A percentile compares a stretch with the other conserved stretches of the same genome.
These are phyloP conservation scores for Vanessa cardui DNA, from an alignment of 2,888 invertebrate species.

Conservation along the genomic window DNA sequence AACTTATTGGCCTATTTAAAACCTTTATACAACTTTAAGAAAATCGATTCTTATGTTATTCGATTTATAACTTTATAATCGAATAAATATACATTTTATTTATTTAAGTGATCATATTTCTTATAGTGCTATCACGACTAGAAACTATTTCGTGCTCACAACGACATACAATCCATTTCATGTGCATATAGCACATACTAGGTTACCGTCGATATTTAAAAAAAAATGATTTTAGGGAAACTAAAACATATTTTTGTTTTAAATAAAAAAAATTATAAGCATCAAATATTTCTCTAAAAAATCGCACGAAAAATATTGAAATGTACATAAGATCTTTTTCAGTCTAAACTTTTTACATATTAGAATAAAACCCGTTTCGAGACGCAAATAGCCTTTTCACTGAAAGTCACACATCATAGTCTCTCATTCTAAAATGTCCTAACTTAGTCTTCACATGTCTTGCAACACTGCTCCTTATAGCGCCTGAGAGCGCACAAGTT, in stretches of 20 bases:
- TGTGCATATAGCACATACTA: constrained; percentile 13
- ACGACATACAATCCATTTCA: constrained; percentile 20
- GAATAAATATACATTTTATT: constrained; percentile 3
- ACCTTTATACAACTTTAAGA: not conserved
- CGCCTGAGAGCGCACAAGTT: constrained; percentile 93
- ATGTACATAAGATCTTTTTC: constrained; percentile 14
- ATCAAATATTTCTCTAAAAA: not conserved
- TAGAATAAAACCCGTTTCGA: constrained; percentile 10
- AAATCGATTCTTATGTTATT: constrained; percentile 7
- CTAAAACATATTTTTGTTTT: not conserved
- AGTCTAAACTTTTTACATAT: constrained; percentile 8
- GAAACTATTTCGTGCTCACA: constrained; percentile 41
- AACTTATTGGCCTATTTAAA: not conserved
- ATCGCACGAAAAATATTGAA: constrained; percentile 7
- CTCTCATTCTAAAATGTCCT: constrained; percentile 17
- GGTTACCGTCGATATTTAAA: constrained; percentile 11
- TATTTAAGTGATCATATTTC: constrained; percentile 17
- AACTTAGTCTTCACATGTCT: constrained; percentile 84
- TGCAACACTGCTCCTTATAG: constrained; percentile 94
- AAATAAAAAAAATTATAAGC: not conserved
- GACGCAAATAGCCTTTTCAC: constrained; percentile 11
- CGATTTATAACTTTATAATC: constrained; percentile 8
- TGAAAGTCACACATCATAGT: constrained; percentile 5
- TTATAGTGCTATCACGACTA: constrained; percentile 38
- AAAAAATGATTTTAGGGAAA: not conserved